Evolutionary conservation across 1,140 invertebrate species (phyloP), one percentile per base, ranked within the genome.

Genomic region (Dysdera silvatica): DNA sequence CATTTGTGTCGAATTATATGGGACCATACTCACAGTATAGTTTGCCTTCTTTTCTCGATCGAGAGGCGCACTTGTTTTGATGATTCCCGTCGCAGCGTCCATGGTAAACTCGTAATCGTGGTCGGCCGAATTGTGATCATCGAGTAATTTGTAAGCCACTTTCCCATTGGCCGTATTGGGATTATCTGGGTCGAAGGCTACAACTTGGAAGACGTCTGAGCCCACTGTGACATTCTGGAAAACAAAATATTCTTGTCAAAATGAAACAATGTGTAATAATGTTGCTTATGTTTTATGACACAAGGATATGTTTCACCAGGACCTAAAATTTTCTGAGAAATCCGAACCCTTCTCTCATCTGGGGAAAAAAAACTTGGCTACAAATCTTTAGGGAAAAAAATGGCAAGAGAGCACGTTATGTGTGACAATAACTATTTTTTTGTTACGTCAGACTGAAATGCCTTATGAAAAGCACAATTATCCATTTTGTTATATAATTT

Each of bases 1-100:
- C n/a, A n/a, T n/a, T n/a, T n/a, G n/a, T n/a, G n/a, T n/a, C n/a
- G n/a, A n/a, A n/a, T n/a, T n/a, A 28, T 20, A 33, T 20, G 14
- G 6, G 33, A 58, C 41, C 20, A 59, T 23, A 54, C 67, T 83
- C 35, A 91, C 73, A 4, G 85, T 87, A 69, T 89, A 89, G 59
- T 82, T 82, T 8, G 82, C 81, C 67, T 85, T 84, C 0, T 74
- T 75, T 70, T 91, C 88, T 1, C 88, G 76, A 71, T 91, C 88
- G 14, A 91, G 69, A 0, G 78, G 32, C 33, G 81, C 79, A 0
- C 78, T 78, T 0, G 86, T 88, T 0, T 81, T 87, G n/a, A 91
- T 86, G 10, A 88, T 63, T 0, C 88, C 88, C 0, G 82, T 84
- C 4, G 82, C 80, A 0, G 82, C 71, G 71, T 86, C 74, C 61